Evolutionary conservation across 2,113 vertebrate species (phyloP).

Genomic region (Maccullochella peelii): DNA sequence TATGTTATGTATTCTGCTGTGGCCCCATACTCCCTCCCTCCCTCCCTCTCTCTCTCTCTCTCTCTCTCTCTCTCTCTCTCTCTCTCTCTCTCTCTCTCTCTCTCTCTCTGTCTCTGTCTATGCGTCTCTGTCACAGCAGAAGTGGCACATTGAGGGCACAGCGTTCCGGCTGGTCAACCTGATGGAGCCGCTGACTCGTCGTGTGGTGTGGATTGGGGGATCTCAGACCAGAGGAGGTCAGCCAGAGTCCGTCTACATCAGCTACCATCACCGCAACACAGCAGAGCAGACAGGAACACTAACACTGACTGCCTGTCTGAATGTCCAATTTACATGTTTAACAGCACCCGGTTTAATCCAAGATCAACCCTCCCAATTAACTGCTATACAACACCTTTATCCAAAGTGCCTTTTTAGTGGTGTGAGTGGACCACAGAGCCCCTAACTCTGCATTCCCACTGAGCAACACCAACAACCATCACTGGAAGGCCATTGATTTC

Average conservation of each 20-base stretch:
- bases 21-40: slow-evolving; percentile 12
- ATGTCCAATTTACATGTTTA: slow-evolving; percentile 33
- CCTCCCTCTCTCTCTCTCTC: background rate
- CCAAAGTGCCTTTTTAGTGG: background rate
- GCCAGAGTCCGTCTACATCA: slow-evolving; percentile 20
- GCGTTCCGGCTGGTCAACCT: slow-evolving; percentile 62
- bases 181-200: slow-evolving; percentile 62
- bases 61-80: slow-evolving; percentile 1
- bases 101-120: slow-evolving; percentile 24
- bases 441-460: background rate
- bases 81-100: background rate
- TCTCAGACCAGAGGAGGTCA: slow-evolving; percentile 48
- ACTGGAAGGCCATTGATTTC: background rate
- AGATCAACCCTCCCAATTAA: background rate
- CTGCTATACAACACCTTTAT: background rate
- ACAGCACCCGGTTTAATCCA: slow-evolving; percentile 9
- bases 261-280: slow-evolving; percentile 2
- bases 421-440: background rate
- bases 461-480: background rate
- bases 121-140: slow-evolving; percentile 57
- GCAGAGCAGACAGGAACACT: slow-evolving; percentile 13
- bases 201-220: slow-evolving; percentile 43
- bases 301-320: background rate
- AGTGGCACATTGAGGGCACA: slow-evolving; percentile 65
- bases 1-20: slow-evolving; percentile 57